Conservation (phyloP, 1,140 invertebrate species). For the Drosophila nasuta region DNA sequence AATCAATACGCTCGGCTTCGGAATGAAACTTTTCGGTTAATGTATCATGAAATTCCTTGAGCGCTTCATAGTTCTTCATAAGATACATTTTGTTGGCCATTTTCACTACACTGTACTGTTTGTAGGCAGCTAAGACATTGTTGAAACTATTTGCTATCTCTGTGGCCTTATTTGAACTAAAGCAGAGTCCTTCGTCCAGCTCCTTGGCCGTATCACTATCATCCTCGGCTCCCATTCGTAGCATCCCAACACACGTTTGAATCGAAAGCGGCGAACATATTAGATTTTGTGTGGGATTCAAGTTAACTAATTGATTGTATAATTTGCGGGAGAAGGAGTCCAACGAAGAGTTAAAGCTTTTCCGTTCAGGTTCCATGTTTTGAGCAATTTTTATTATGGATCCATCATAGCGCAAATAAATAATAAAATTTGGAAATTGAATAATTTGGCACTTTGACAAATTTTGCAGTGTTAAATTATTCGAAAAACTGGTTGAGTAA, state of each 20-base stretch:
- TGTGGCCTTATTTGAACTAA: constrained; percentile 36
- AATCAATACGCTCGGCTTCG: constrained; percentile 86
- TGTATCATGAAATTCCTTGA: constrained; percentile 79
- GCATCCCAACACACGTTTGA: constrained; percentile 81
- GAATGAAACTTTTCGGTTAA: constrained; percentile 85
- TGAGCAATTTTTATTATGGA: background rate
- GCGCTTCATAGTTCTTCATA: constrained; percentile 84
- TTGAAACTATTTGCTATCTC: constrained; percentile 54
- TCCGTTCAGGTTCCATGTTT: background rate
- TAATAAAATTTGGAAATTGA: background rate
- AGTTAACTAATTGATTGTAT: constrained; percentile 27
- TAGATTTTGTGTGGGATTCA: constrained; percentile 69
- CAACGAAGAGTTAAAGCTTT: constrained; percentile 40
- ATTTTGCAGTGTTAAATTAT: background rate
- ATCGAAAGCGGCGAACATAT: constrained; percentile 85
- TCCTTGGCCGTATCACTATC: constrained; percentile 85
- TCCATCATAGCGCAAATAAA: constrained; percentile 2
- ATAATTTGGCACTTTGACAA: constrained; percentile 3
- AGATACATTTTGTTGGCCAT: constrained; percentile 89
- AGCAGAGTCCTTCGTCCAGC: constrained; percentile 84
- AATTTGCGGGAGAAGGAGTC: constrained; percentile 46
- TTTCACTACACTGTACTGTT: constrained; percentile 82
- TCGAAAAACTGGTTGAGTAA: background rate
- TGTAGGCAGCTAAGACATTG: constrained; percentile 63
- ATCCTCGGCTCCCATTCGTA: constrained; percentile 85